phyloP scores from a whole-genome alignment of 2,113 vertebrate genomes.

The Cathartes aura region DNA sequence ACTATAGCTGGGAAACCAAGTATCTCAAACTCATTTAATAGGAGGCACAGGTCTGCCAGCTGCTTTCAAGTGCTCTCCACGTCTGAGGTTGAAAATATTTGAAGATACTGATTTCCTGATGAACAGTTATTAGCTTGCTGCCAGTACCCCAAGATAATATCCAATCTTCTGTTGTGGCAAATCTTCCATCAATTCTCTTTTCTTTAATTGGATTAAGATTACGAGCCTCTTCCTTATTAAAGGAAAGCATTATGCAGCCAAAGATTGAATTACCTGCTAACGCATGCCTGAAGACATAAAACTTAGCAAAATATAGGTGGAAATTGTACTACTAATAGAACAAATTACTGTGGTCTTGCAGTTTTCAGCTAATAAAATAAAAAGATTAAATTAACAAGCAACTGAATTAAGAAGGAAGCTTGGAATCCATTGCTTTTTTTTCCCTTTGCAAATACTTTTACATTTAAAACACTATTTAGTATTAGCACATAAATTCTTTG shows the following conservation, averaged over 20 bases:
- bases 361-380: conserved; percentile 4
- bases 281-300: background rate
- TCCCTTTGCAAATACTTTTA: background rate
- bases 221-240: conserved; percentile 41
- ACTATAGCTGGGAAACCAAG: background rate
- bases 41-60: background rate
- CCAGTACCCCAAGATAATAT: background rate
- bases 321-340: conserved; percentile 29
- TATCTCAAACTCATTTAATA: background rate
- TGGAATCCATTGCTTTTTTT: background rate
- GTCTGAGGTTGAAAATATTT: background rate
- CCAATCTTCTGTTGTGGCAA: background rate
- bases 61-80: background rate
- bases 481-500: background rate
- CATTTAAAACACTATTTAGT: background rate
- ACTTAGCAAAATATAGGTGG: background rate
- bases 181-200: background rate
- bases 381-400: conserved; percentile 1
- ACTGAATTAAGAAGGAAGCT: background rate
- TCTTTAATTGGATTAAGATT: conserved; percentile 19
- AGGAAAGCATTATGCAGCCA: background rate
- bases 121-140: background rate
- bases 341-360: conserved; percentile 1
- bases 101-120: background rate
- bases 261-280: conserved; percentile 21